phyloP scores from a whole-genome alignment of 2,113 vertebrate species.

The Epinephelus fuscoguttatus region DNA sequence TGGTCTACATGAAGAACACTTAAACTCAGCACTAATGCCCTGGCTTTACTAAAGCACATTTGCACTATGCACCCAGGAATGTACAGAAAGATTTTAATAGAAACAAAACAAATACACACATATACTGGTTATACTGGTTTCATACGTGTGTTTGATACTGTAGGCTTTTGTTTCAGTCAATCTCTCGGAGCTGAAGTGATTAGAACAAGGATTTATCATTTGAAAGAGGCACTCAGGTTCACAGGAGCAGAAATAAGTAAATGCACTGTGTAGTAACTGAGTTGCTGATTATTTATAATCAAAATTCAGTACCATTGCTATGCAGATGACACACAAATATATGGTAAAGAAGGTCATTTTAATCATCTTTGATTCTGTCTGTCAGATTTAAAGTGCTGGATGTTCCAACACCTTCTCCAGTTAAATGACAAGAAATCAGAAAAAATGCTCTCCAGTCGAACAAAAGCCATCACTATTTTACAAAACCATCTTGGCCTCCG shows the following conservation, averaged over 20 bases:
- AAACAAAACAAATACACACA: slow-evolving; percentile 12
- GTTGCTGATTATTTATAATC: neutral
- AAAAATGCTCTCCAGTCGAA: no score
- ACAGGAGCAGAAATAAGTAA: neutral
- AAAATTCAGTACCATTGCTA: no score
- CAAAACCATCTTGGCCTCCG: no score
- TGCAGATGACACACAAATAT: no score
- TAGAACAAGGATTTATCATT: neutral
- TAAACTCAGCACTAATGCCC: neutral
- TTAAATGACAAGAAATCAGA: no score
- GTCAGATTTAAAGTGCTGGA: no score
- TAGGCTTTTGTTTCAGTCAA: slow-evolving; percentile 11
- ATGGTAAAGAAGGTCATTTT: no score
- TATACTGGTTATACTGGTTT: slow-evolving; percentile 12
- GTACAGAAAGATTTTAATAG: neutral
- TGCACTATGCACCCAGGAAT: neutral
- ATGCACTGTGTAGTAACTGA: neutral
- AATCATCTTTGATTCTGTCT: no score
- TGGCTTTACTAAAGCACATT: neutral
- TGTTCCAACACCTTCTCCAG: no score
- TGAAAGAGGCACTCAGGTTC: neutral
- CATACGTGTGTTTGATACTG: slow-evolving; percentile 13
- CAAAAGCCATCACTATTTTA: no score
- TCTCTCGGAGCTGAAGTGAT: neutral
- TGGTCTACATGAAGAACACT: neutral